Conservation (phyloP, 2,113 vertebrate genomes). For the Xiphorhynchus elegans region DNA sequence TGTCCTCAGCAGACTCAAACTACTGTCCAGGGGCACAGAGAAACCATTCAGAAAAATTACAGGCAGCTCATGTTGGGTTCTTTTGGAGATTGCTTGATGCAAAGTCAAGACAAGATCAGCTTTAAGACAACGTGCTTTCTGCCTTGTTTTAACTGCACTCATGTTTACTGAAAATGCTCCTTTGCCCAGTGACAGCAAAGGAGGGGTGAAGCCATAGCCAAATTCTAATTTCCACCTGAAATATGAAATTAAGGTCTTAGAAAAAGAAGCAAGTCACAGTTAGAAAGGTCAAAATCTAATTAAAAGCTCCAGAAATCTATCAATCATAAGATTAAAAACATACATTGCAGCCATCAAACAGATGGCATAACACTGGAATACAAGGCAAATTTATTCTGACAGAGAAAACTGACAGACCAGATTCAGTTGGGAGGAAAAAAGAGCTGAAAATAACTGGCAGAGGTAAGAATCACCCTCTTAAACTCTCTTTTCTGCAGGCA, state of each 20-base stretch:
- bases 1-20: fast-evolving
- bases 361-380: not conserved
- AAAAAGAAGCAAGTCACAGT: not conserved
- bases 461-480: not conserved
- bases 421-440: not conserved
- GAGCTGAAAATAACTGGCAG: not conserved
- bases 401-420: constrained; percentile 32
- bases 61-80: not conserved
- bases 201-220: not conserved
- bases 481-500: not conserved
- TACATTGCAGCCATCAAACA: constrained; percentile 12
- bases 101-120: not conserved
- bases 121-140: not conserved
- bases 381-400: constrained; percentile 28
- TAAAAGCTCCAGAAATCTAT: constrained; percentile 34
- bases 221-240: not conserved
- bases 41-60: not conserved
- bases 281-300: constrained; percentile 14
- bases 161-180: not conserved
- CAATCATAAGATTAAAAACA: constrained; percentile 13
- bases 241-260: not conserved
- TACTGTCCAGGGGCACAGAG: not conserved
- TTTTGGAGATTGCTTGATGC: not conserved
- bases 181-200: not conserved
- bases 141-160: not conserved